These are phyloP conservation scores for Coregonus suidteri DNA, from an alignment of 2,797 vertebrate species.

Conservation along the genomic window DNA sequence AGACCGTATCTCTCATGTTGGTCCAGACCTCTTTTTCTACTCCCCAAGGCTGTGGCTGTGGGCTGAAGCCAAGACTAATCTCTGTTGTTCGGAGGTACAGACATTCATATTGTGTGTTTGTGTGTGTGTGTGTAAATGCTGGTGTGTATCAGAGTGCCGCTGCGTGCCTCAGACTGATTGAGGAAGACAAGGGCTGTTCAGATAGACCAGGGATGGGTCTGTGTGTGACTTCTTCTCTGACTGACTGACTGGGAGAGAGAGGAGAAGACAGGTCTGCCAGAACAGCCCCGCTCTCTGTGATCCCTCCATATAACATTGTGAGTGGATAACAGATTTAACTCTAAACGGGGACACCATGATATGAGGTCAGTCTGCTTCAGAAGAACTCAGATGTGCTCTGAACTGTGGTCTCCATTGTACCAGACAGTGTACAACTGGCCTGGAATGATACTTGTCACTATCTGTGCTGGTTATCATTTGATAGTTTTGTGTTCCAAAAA, in stretches of 20 bases:
- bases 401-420: not conserved
- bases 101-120: constrained; percentile 2
- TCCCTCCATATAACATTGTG: not conserved
- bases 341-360: constrained; percentile 11
- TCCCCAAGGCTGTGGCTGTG: constrained; percentile 27
- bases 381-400: not conserved
- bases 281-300: not conserved
- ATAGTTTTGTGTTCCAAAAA: too few relatives aligned
- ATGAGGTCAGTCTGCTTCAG: constrained; percentile 6
- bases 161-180: not conserved
- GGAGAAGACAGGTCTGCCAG: constrained; percentile 7
- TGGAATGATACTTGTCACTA: not conserved
- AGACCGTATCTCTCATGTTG: constrained; percentile 17
- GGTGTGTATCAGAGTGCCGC: not conserved
- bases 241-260: not conserved
- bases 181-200: not conserved
- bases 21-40: not conserved
- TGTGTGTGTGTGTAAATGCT: constrained; percentile 15
- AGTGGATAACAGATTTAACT: constrained; percentile 9
- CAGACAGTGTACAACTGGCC: not conserved
- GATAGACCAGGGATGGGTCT: too few relatives aligned
- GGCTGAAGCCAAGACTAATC: constrained; percentile 22
- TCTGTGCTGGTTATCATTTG: too few relatives aligned
- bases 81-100: not conserved
- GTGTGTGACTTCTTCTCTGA: too few relatives aligned